Base-by-base conservation (phyloP, 2,113 vertebrate genomes). In the Anser brachyrhynchus region DNA sequence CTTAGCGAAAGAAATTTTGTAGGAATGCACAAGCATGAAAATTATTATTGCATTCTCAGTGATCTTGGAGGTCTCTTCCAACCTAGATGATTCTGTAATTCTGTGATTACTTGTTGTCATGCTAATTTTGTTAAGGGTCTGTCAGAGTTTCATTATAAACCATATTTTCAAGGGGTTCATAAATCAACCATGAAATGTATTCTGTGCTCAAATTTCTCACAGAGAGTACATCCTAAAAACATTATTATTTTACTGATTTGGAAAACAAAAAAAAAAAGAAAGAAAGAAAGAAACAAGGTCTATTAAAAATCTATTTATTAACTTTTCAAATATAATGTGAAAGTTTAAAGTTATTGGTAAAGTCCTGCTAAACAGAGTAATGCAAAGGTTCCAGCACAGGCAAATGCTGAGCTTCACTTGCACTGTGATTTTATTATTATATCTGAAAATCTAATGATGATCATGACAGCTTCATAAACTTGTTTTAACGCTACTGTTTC, bases 171-270 rank as follows among this genome's bases (percentile, higher is more conserved):
- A 93, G 67, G 76, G 70, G 59, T 52, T 96, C 82, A 95, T 91
- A 83, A 95, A 89, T 96, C 91, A 97, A 41, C 65, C 92, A 75
- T 95, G 93, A 95, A 96, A 96, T 95, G 41, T 75, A 94, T 91
- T 93, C 95, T 84, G 52, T 4, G 5, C 70, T 94, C 71, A 72
- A 91, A 90, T 28, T 79, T 94, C 37, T 74, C 71, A 87, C n/a
- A 41, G n/a, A 59, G 57, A 81, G 8, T 64, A 88, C 75, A 25
- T 74, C 23, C 46, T 74, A 85, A 79, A 19, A 58, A 70, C 46
- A 59, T 62, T 51, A 88, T 94, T 92, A 71, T 46, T 87, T 90
- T 65, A 33, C 11, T 73, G 90, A 82, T 93, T 76, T 54, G 65
- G 91, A 22, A 49, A 22, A 21, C 35, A 22, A 69, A 7, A 49